Conservation (phyloP, 2,113 vertebrate genomes). For the Phasianus colchicus region DNA sequence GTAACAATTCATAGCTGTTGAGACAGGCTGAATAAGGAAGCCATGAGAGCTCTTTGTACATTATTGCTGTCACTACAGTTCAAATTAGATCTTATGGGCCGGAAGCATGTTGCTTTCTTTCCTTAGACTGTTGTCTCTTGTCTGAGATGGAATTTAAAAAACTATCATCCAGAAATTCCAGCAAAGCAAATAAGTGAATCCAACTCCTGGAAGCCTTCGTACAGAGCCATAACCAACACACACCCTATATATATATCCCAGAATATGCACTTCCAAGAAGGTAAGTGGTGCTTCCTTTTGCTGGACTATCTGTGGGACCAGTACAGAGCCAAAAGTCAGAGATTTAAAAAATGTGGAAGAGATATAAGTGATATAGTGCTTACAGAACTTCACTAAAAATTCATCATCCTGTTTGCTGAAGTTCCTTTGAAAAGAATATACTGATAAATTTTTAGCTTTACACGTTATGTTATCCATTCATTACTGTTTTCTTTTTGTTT, state of each 20-base stretch:
- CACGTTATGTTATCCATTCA: rapidly evolving
- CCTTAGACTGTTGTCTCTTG: neutral
- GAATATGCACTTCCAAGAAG: neutral
- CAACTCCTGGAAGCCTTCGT: neutral
- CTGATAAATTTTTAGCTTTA: neutral
- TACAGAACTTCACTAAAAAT: neutral
- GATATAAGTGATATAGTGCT: neutral
- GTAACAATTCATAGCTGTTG: neutral
- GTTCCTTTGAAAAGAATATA: neutral
- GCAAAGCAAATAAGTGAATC: neutral
- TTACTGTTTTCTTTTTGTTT: neutral
- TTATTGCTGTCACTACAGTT: neutral
- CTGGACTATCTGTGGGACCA: neutral
- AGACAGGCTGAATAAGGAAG: neutral
- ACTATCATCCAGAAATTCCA: neutral
- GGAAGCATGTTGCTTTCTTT: neutral
- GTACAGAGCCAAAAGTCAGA: neutral
- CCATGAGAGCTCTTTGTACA: neutral
- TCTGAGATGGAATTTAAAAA: neutral
- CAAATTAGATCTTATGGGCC: neutral
- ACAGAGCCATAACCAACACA: neutral
- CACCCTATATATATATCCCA: neutral
- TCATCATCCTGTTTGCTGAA: neutral
- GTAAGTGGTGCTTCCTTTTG: neutral
- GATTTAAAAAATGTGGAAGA: neutral